Percentiles rank a stretch among this genome's conserved stretches.
These are phyloP conservation scores for Coelinius sp. DNA, from an alignment of 2,888 invertebrate genomes.

Conservation along the genomic window DNA sequence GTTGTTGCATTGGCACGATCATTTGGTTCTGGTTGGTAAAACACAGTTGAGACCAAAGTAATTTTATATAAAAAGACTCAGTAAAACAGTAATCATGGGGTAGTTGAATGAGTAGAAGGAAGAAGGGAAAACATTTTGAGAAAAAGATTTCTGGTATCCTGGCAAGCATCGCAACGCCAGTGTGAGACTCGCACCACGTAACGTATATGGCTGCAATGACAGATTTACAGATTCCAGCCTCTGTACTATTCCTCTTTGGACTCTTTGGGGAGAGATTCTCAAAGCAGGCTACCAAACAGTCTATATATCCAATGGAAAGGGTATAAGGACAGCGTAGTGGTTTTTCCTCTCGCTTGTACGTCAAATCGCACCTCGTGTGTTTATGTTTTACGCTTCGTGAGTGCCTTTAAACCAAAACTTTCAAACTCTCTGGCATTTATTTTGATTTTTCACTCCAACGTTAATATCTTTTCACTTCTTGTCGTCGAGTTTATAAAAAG, in stretches of 20 bases:
- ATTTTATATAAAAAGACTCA: background rate
- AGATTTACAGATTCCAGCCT: conserved; percentile 70
- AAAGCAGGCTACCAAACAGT: conserved; percentile 49
- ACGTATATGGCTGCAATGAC: conserved; percentile 66
- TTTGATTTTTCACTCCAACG: background rate
- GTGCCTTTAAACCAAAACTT: conserved; percentile 35
- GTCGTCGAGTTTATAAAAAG: conserved; percentile 18
- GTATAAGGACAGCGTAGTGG: conserved; percentile 42
- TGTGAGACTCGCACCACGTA: conserved; percentile 47
- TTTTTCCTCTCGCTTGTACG: conserved; percentile 50
- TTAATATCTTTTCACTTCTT: conserved; percentile 10
- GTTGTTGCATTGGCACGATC: conserved; percentile 3
- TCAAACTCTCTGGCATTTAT: conserved; percentile 46
- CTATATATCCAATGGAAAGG: conserved; percentile 19
- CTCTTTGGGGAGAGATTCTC: too few species aligned
- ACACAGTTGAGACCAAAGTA: background rate
- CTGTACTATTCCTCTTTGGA: conserved; percentile 37
- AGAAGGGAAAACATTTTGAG: conserved; percentile 8
- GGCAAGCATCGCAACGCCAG: conserved; percentile 31
- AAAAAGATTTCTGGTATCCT: conserved; percentile 27
- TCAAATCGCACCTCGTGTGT: conserved; percentile 69
- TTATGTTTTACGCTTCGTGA: conserved; percentile 59
- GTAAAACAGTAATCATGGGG: background rate
- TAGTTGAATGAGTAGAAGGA: conserved; percentile 12
- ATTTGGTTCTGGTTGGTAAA: conserved; percentile 34